Conservation (phyloP, 2,113 vertebrate genomes). For the Aleadryas rufinucha region DNA sequence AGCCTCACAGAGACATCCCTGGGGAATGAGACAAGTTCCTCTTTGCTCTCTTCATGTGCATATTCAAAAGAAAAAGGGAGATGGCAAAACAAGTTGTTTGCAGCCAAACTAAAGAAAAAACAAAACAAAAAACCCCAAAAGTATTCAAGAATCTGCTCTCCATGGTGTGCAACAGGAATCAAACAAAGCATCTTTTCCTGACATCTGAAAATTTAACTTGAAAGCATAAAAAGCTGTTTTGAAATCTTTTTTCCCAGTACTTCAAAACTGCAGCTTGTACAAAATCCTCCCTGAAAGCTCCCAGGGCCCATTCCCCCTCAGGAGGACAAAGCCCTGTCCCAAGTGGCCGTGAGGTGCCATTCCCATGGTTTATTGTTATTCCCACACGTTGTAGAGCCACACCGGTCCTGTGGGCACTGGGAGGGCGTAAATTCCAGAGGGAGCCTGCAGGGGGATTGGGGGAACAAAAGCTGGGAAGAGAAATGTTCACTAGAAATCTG, state of each 20-base stretch:
- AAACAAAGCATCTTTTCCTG: background rate
- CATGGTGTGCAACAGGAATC: background rate
- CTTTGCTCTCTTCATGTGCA: background rate
- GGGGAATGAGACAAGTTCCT: background rate
- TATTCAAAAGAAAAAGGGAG: background rate
- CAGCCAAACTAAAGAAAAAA: background rate
- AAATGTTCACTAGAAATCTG: background rate
- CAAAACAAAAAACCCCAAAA: background rate
- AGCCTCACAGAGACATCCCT: background rate
- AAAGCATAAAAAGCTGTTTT: background rate
- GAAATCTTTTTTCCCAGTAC: background rate
- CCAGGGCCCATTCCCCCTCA: background rate
- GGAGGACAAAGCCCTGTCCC: background rate
- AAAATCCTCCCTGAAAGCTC: background rate
- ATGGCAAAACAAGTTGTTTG: background rate
- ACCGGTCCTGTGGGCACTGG: rapidly evolving
- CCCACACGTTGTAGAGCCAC: background rate
- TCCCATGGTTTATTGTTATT: background rate
- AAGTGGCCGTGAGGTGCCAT: too few species aligned
- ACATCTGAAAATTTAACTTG: background rate
- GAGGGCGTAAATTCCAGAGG: background rate
- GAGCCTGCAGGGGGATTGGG: background rate
- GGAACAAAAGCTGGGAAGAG: background rate
- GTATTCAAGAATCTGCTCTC: background rate
- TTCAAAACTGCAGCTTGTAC: background rate